Conservation (phyloP, 1,140 invertebrate genomes). For the Pachyrhynchus sulphureomaculatus region DNA sequence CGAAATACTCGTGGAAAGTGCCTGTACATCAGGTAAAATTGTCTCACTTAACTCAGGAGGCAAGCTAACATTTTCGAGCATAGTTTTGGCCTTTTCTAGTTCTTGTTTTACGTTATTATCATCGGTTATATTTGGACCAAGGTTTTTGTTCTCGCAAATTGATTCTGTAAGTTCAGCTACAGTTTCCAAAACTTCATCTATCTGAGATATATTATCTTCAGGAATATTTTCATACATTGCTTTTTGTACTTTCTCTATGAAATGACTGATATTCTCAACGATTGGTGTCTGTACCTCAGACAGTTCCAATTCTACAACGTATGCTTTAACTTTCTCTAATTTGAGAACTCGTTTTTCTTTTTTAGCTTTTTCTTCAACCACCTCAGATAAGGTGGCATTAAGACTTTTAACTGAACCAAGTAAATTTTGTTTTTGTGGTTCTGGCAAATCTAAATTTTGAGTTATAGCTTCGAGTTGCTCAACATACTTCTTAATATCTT, state of each 20-base stretch:
- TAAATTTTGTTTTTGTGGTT: not conserved
- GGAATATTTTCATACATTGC: not conserved
- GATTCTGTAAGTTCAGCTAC: slow-evolving; percentile 14
- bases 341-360: not conserved
- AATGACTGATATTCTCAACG: slow-evolving; percentile 7
- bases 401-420: not conserved
- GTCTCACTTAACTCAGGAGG: not conserved
- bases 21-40: slow-evolving; percentile 1
- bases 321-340: slow-evolving; percentile 16
- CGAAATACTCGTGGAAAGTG: slow-evolving; percentile 6
- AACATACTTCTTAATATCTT: not conserved
- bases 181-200: slow-evolving; percentile 16
- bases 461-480: not conserved
- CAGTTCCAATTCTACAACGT: slow-evolving; percentile 13
- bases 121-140: not conserved
- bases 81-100: slow-evolving; percentile 10
- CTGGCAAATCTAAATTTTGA: not conserved
- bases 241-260: slow-evolving; percentile 1
- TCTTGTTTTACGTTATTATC: slow-evolving; percentile 2
- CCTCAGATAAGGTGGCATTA: not conserved
- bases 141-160: not conserved
- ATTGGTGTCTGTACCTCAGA: slow-evolving; percentile 6
- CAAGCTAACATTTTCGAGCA: not conserved
- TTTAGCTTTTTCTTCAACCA: not conserved
- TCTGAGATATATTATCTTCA: not conserved